Evolutionary conservation across 2,113 vertebrate species (phyloP).

Genomic region (Oriolus oriolus): DNA sequence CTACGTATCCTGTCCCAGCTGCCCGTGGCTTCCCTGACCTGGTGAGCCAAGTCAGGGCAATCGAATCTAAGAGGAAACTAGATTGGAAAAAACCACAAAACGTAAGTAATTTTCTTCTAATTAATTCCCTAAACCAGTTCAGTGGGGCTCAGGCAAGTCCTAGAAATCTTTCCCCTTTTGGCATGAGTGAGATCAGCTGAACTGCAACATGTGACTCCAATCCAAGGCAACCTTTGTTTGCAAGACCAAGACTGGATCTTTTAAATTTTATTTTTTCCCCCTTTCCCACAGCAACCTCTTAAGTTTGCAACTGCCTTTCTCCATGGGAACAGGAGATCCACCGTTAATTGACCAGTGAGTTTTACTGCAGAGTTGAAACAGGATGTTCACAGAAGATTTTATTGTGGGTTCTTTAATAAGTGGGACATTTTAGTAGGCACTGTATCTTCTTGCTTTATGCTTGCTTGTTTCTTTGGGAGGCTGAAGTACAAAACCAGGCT

Average conservation of each 20-base stretch:
- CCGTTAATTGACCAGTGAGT: not conserved
- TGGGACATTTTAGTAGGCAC: not conserved
- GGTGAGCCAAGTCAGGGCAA: not conserved
- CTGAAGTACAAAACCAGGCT: not conserved
- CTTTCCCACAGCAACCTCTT: slow-evolving; percentile 39
- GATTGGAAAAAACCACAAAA: not conserved
- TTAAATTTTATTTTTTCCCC: not conserved
- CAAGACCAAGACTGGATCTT: slow-evolving; percentile 28
- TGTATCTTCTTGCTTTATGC: slow-evolving; percentile 27
- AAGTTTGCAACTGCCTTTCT: not conserved
- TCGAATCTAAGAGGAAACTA: not conserved
- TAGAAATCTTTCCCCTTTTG: slow-evolving; percentile 26
- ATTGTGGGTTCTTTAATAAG: not conserved
- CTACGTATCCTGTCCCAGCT: not conserved
- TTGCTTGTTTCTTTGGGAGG: not conserved
- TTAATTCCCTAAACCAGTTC: slow-evolving; percentile 48
- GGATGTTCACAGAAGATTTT: not conserved
- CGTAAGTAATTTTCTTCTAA: not conserved
- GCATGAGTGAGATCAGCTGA: slow-evolving; percentile 26
- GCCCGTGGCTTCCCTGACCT: not conserved
- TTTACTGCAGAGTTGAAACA: not conserved
- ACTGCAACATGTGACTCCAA: slow-evolving; percentile 43
- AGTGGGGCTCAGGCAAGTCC: slow-evolving; percentile 31
- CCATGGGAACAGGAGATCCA: slow-evolving; percentile 42
- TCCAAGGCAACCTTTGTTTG: slow-evolving; percentile 61